Evolutionary conservation across 2,113 vertebrate species (phyloP).

Genomic region (Prinia subflava): DNA sequence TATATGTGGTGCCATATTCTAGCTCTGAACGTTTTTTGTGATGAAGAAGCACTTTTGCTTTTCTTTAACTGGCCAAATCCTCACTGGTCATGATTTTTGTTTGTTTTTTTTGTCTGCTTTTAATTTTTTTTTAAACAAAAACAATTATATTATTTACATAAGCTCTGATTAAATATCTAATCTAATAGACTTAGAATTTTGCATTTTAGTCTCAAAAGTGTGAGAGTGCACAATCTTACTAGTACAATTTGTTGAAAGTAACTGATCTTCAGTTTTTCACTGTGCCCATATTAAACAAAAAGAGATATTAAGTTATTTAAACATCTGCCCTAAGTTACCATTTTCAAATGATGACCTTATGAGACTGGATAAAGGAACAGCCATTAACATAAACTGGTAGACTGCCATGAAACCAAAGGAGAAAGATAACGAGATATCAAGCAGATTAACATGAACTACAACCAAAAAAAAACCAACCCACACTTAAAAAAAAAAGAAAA

Average conservation of each 20-base stretch:
- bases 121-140: not conserved
- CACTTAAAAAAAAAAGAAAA: not conserved
- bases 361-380: not conserved
- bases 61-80: not conserved
- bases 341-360: not conserved
- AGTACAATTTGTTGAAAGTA: not conserved
- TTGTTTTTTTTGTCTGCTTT: not conserved
- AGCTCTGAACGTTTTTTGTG: not conserved
- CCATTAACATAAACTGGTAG: not conserved
- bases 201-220: not conserved
- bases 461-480: not conserved
- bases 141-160: not conserved
- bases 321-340: not conserved
- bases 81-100: not conserved
- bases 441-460: not conserved
- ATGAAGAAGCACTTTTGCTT: not conserved
- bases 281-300: not conserved
- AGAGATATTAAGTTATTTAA: not conserved
- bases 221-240: not conserved
- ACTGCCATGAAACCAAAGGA: not conserved
- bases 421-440: not conserved
- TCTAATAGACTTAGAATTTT: not conserved
- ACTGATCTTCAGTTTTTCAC: not conserved
- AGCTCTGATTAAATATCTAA: not conserved
- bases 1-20: not conserved